Conservation (phyloP, 2,888 invertebrate species). For the Habroteleia sp. region DNA sequence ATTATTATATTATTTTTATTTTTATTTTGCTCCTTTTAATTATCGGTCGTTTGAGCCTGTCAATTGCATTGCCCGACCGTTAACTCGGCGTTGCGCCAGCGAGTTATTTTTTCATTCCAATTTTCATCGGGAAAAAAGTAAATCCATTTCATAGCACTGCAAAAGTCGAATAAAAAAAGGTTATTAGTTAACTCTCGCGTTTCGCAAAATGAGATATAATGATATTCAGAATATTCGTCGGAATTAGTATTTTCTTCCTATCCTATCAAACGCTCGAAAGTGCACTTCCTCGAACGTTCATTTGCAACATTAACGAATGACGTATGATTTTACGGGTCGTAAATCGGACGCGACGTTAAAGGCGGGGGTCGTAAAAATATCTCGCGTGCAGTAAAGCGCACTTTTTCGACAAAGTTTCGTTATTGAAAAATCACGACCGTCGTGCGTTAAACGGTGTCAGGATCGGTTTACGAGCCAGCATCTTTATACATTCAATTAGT, state of each 20-base stretch:
- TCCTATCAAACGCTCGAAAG: slow-evolving; percentile 1
- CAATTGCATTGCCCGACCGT: neutral
- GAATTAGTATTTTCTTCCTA: too few relatives aligned
- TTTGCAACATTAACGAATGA: slow-evolving; percentile 11
- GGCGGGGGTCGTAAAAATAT: slow-evolving; percentile 25
- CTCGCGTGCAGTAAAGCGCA: neutral
- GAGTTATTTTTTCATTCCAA: slow-evolving; percentile 11
- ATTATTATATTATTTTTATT: slow-evolving; percentile 30
- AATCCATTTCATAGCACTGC: too few relatives aligned
- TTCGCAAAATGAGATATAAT: too few relatives aligned
- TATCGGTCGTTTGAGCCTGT: slow-evolving; percentile 1
- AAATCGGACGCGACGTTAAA: slow-evolving; percentile 25
- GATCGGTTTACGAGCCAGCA: slow-evolving; percentile 5
- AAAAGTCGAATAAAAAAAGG: too few relatives aligned
- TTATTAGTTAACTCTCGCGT: too few relatives aligned
- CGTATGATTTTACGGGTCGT: slow-evolving; percentile 25
- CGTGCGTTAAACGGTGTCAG: slow-evolving; percentile 5
- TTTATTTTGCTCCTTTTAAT: slow-evolving; percentile 33
- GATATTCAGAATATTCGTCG: too few relatives aligned
- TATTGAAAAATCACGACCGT: slow-evolving; percentile 21
- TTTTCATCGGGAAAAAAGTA: too few relatives aligned
- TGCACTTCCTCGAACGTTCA: slow-evolving; percentile 1
- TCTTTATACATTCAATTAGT: slow-evolving; percentile 33
- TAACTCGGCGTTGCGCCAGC: slow-evolving; percentile 10
- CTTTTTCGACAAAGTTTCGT: slow-evolving; percentile 14